These are phyloP conservation scores for Andrena dorsata DNA, from an alignment of 2,888 invertebrate genomes.

Conservation along the genomic window DNA sequence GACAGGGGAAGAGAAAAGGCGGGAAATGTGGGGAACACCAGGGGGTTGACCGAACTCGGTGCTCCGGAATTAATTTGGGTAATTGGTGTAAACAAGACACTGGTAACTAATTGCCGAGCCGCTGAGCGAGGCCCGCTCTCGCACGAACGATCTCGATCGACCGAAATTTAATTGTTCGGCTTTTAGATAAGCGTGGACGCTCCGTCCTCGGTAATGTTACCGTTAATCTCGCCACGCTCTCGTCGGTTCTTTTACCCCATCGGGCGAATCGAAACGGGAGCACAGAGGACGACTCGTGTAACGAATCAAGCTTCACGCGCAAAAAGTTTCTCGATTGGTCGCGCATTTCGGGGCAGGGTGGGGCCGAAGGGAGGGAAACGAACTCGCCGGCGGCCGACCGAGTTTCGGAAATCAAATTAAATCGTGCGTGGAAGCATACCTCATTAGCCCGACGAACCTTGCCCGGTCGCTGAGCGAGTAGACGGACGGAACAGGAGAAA, in stretches of 20 bases:
- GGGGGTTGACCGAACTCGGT: conserved; percentile 10
- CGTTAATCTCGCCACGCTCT: neutral
- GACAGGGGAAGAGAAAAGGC: neutral
- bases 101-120: conserved; percentile 36
- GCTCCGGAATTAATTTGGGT: conserved; percentile 40
- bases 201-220: neutral
- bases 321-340: neutral
- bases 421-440: conserved; percentile 38
- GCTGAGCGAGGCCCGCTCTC: conserved; percentile 7
- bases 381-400: conserved; percentile 19
- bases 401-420: conserved; percentile 59
- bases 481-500: conserved; percentile 17
- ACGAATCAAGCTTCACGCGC: neutral
- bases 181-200: conserved; percentile 1
- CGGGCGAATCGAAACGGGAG: neutral
- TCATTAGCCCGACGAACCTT: neutral
- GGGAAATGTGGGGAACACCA: neutral
- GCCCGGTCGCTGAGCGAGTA: neutral
- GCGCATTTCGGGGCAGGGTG: neutral
- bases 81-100: conserved; percentile 35
- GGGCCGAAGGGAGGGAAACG: neutral
- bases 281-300: neutral
- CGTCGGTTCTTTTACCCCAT: neutral
- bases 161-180: conserved; percentile 37
- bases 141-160: conserved; percentile 34